Base-by-base conservation (phyloP, 2,888 invertebrate genomes). In the Phrixothrix hirtus region DNA sequence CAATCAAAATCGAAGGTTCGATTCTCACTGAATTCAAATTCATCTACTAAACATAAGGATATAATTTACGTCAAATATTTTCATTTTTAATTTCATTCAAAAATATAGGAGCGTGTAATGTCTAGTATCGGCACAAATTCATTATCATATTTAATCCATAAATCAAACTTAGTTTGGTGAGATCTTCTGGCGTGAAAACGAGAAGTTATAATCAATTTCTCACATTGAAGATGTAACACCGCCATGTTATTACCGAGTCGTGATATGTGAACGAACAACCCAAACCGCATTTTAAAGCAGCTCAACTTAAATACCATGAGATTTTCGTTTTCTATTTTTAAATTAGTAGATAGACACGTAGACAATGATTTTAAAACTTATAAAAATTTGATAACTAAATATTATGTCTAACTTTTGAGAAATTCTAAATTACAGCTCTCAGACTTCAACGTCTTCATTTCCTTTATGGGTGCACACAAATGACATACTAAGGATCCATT, bases 121-220 rank as follows among this genome's bases (percentile, higher is more conserved):
- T 39, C 32, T 41, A 21, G 37, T 37, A 50, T 36, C 31, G 27
- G 29, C 27, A n/a, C n/a, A n/a, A n/a, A n/a, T 39, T 30, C 51
- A 61, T 61, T 61, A 58, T 47, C 61, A 61, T 61, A 61, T 61
- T 59, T 52, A 39, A 43, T 43, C 42, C 56, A 61, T 61, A 61
- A 61, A 61, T 61, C 61, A 59, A 43, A 35, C 51, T 54, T 61
- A 49, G 57, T 61, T 61, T 59, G 55, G 55, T 56, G 55, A 56
- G 56, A 54, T 54, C 53, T 50, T 54, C 50, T 57, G 55, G 55
- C 53, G 57, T 60, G 54, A 57, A 60, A 60, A 58, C 59, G 62
- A 65, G 64, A 65, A 66, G 61, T 70, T 68, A 61, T 69, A 71
- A 71, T 71, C 70, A 71, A 69, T 70, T 69, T 69, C 68, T 69